Base-by-base conservation (phyloP, 2,113 vertebrate species). In the Embiotoca jacksoni region DNA sequence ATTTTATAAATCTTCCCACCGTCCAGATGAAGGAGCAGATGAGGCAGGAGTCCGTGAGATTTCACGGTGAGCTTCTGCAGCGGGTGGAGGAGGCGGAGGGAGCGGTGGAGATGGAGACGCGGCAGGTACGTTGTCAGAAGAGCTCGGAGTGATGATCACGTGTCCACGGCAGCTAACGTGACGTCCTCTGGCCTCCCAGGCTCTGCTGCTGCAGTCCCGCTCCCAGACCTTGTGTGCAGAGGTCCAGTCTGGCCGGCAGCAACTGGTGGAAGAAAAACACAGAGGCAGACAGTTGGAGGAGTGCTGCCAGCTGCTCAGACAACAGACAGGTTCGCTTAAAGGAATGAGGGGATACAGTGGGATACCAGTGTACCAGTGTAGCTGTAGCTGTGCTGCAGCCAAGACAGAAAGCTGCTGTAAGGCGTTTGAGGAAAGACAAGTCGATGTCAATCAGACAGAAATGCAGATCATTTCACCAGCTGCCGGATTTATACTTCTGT, bases 1-100 rank as follows among this genome's bases (percentile, higher is more conserved):
- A 11, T 44, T 44, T 44, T 2, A 11, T 41, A 61, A 32, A 58
- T 16, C 55, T 73, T 23, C 54, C 41, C 47, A 16, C 44, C 23
- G 32, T 7, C 55, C 82, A 96, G 95, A 89, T 95, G 77, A 93
- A 76, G 54, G 80, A 85, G 72, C 91, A 93, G 15, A 84, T 94
- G 62, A 92, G 78, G 7, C 91, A 89, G 85, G 94, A 96, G 78
- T 88, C 86, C 4, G 92, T 94, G 84, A 85, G 92, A 81, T 93
- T 92, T 57, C 93, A 90, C 31, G 81, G 78, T 49, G 66, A 84
- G 15, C 84, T 95, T 79, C 83, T 95, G 13, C 84, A 80, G 80
- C 89, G 72, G 52, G 80, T 96, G 44, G 82, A 94, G 69, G 93
- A 94, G 74, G 91, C 95, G 94, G 94, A 91, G 75, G 75, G 60